These are phyloP conservation scores for Euleptes europaea DNA, from an alignment of 2,113 vertebrate genomes.

Conservation along the genomic window DNA sequence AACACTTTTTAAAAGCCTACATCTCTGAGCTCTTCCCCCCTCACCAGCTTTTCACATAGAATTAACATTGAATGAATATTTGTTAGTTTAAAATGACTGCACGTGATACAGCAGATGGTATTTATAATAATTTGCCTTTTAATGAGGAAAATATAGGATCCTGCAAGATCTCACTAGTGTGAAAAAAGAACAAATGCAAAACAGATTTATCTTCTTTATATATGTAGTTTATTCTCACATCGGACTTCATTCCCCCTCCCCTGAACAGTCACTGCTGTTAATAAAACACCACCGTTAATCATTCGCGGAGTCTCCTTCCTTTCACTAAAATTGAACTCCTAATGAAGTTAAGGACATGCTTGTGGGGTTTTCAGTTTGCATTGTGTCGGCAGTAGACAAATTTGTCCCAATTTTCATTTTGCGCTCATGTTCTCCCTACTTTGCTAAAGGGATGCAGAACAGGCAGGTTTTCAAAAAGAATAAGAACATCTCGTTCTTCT, in stretches of 20 bases:
- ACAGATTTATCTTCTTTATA: not conserved
- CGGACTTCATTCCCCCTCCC: not conserved
- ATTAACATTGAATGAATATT: conserved; percentile 20
- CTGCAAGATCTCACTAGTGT: not conserved
- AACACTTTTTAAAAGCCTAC: not conserved
- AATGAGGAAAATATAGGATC: conserved; percentile 16
- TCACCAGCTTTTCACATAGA: not conserved
- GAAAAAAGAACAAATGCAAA: not conserved
- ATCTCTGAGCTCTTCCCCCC: not conserved
- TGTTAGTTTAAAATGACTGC: not conserved
- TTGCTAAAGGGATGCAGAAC: not conserved
- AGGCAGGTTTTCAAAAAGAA: not conserved
- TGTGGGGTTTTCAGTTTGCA: not conserved
- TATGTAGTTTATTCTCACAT: not conserved
- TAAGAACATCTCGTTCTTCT: not conserved
- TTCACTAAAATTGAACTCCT: not conserved
- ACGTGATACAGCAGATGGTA: conserved; percentile 4
- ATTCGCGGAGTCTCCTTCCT: not conserved
- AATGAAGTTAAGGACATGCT: not conserved
- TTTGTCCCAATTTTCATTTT: not conserved
- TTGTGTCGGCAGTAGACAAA: not conserved
- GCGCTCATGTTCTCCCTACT: not conserved
- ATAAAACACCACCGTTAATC: not conserved
- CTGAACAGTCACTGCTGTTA: not conserved
- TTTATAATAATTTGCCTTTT: not conserved